These are phyloP conservation scores for Lithophane ornitopus DNA, from an alignment of 2,888 invertebrate genomes.

Conservation along the genomic window DNA sequence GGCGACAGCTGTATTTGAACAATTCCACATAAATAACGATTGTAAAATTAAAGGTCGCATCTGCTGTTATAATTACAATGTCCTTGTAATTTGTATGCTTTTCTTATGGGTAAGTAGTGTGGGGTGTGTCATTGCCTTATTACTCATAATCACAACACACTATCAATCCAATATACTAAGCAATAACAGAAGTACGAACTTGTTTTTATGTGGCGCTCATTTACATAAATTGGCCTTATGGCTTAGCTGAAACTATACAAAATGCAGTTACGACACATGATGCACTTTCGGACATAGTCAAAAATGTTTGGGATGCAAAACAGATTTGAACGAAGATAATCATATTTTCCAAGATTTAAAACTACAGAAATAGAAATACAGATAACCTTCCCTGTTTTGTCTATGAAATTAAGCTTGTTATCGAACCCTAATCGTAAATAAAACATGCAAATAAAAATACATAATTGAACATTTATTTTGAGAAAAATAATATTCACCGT, in stretches of 20 bases:
- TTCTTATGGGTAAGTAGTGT: slow-evolving; percentile 2
- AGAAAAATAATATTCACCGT: slow-evolving; percentile 80
- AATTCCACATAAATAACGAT: slow-evolving; percentile 42
- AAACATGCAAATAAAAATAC: slow-evolving; percentile 82
- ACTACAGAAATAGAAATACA: not conserved
- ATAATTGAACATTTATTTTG: slow-evolving; percentile 83
- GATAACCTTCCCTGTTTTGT: not conserved
- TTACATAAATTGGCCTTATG: not conserved
- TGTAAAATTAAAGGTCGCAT: slow-evolving; percentile 73
- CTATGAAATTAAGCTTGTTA: not conserved
- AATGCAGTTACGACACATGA: not conserved
- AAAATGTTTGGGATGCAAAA: not conserved
- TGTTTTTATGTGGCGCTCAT: not conserved
- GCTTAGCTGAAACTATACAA: not conserved
- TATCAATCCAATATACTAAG: too few species aligned
- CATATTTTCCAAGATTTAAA: not conserved
- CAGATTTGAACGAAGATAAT: not conserved
- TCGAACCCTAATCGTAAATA: slow-evolving; percentile 54
- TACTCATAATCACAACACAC: slow-evolving; percentile 2
- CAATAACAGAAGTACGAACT: not conserved
- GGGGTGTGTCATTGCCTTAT: not conserved
- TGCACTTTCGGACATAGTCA: not conserved
- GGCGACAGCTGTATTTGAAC: slow-evolving; percentile 71
- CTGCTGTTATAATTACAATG: slow-evolving; percentile 60
- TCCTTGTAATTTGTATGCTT: slow-evolving; percentile 31